Conservation (phyloP, 2,113 vertebrate species). For the Indicator indicator region DNA sequence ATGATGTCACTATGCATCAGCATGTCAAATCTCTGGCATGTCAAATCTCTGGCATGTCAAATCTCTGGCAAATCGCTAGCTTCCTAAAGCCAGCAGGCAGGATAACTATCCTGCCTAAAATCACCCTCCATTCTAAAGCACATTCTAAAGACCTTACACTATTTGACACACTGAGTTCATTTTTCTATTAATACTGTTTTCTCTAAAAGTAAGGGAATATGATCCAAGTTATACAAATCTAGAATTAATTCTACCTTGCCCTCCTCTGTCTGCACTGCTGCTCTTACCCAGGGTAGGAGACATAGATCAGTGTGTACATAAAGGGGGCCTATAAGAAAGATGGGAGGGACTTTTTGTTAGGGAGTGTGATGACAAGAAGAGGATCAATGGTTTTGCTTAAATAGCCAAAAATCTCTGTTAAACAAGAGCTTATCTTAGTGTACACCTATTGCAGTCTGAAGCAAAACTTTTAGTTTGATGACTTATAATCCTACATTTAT, state of each 20-base stretch:
- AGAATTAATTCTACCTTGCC: background rate
- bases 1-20: background rate
- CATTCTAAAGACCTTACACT: background rate
- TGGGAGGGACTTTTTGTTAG: too few relatives aligned
- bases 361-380: too few relatives aligned
- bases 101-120: background rate
- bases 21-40: rapidly evolving
- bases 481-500: background rate
- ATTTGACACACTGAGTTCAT: background rate
- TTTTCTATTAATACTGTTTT: background rate
- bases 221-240: background rate
- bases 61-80: background rate
- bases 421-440: background rate
- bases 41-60: too few relatives aligned
- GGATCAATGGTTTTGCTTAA: too few relatives aligned
- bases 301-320: background rate
- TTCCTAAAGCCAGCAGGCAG: background rate
- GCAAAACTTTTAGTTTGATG: background rate
- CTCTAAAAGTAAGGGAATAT: background rate
- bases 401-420: background rate
- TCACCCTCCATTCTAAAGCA: background rate
- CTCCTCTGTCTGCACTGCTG: background rate
- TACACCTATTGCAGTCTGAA: background rate
- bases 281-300: background rate
- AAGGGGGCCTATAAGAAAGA: too few relatives aligned